Evolutionary conservation across 2,797 vertebrate species (phyloP), one percentile per base, ranked within the genome.

Genomic region (Lagocephalus sceleratus): DNA sequence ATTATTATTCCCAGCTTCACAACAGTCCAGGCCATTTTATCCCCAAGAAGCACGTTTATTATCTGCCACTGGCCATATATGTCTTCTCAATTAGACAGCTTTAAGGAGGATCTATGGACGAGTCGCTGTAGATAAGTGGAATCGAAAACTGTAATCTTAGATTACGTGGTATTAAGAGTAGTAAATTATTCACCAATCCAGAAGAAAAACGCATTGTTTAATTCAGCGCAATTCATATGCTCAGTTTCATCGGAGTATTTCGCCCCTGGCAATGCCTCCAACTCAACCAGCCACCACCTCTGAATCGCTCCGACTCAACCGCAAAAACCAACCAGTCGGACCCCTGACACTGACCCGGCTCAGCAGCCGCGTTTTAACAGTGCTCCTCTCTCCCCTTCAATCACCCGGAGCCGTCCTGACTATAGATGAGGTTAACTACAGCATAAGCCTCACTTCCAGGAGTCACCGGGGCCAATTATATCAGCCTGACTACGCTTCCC

Each of bases 401-500:
- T 87, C 86, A 86, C 71, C 85, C 76, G 73, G 76, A 80, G 70
- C 66, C 79, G 68, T 80, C 17, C 86, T 73, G 86, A 84, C 87
- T 88, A 84, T 73, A 84, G 85, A 90, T 84, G 84, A 87, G 88
- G 87, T 87, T 89, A 89, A 89, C 85, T 88, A 89, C 81, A 85
- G 86, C 84, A 69, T 86, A 81, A 82, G 79, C 70, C 78, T 80
- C 75, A 76, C 85, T 85, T 85, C 80, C 72, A 85, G 76, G 79
- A 89, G 88, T 88, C 90, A 87, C 89, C 75, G 68, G 81, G 81
- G 81, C 91, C 90, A 91, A 91, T 92, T 91, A 92, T 86, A 88
- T 85, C 76, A 83, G 85, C 85, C 82, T 83, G 88, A 86, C 84
- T 89, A 84, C 79, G 73, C 82, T 71, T 81, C 85, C 78, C 81